Base-by-base conservation (phyloP, 1,140 invertebrate genomes). In the Branchinecta lindahli region DNA sequence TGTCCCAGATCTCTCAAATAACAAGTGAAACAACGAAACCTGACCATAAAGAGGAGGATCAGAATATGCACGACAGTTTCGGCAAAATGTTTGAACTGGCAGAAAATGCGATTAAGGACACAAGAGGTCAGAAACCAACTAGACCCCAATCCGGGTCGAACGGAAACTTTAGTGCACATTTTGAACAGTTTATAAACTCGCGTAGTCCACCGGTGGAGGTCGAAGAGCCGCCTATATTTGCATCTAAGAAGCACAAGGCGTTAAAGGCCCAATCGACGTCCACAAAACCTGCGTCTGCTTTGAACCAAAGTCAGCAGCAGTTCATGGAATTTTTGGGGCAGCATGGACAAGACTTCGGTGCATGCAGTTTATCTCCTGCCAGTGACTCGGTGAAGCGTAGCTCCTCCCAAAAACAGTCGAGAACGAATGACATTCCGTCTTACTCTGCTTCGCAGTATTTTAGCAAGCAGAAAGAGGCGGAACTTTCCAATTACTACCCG, bases 341-440 rank as follows among this genome's bases (percentile, higher is more conserved):
- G 12, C 52, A 61, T 6, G 12, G 52, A 15, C 12, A 20, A 15
- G 18, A 20, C 52, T 61, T 15, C 18, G 18, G 12, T 61, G 12
- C 52, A 6, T 61, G 12, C 52, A 61, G 18, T 15, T 61, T 61
- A 20, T 61, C 52, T 20, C 52, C 12, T 20, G 18, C 52, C 4
- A 12, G 12, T 20, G 12, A 61, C 2, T 1, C 12, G 2, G 12
- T 20, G 12, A 61, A 61, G 52, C 52, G 18, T 61, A 61, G 12
- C 52, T 15, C 52, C 52, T 1, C 12, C 12, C 52, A 61, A 61
- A 61, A 61, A 61, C 12, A 61, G 52, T 61, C 12, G 52, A 61
- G 52, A 61, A 61, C 18, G 2, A 61, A 61, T 61, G 52, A 61
- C 52, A 61, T 61, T 61, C 52, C 52, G 12, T 61, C 52, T 61